A percentile compares a stretch with the other conserved stretches of the same genome.
These are phyloP conservation scores for Triops longicaudatus DNA, from an alignment of 1,140 invertebrate genomes.

Conservation along the genomic window DNA sequence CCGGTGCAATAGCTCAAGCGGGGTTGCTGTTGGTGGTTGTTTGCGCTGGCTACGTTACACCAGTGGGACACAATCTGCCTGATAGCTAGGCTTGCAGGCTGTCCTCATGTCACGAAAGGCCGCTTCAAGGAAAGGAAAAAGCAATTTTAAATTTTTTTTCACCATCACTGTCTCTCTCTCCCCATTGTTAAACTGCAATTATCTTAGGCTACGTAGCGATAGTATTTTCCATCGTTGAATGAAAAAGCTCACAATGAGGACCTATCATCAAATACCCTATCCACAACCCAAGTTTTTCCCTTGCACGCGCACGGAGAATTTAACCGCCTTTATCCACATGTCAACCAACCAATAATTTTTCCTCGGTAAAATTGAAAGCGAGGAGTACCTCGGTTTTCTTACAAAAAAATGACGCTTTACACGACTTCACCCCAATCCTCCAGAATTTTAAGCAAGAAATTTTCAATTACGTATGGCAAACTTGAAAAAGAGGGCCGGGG, in stretches of 20 bases:
- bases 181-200: constrained; percentile 1
- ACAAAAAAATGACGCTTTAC: background rate
- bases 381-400: background rate
- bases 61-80: background rate
- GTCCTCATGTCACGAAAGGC: constrained; percentile 5
- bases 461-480: background rate
- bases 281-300: background rate
- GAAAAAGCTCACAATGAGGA: background rate
- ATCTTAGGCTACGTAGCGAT: background rate
- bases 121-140: background rate
- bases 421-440: background rate
- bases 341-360: background rate
- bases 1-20: constrained; percentile 5
- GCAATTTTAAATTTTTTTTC: background rate
- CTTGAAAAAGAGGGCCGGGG: too few species aligned
- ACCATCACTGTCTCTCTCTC: background rate
- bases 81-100: constrained; percentile 10
- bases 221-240: background rate
- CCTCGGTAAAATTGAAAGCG: background rate
- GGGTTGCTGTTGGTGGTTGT: background rate
- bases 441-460: background rate
- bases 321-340: background rate
- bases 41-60: background rate
- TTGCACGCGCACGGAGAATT: background rate
- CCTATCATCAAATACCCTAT: background rate